Conservation (phyloP, 2,113 vertebrate genomes). For the Etheostoma spectabile region DNA sequence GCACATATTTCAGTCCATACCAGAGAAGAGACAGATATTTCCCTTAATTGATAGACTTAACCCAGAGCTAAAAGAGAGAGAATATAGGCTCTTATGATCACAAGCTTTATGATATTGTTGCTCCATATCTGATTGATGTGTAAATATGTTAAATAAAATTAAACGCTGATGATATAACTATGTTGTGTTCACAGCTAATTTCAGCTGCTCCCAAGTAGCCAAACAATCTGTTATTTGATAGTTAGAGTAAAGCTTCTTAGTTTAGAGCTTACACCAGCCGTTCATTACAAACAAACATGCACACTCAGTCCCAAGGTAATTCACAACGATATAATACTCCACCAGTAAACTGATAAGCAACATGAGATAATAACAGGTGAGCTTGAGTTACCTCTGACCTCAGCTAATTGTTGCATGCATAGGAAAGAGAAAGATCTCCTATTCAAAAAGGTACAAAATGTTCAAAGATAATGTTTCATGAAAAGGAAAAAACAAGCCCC, state of each 20-base stretch:
- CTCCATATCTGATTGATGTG: no score
- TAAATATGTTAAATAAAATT: no score
- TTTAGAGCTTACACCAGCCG: background rate
- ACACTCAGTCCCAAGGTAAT: background rate
- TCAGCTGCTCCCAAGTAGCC: no score
- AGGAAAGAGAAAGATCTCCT: background rate
- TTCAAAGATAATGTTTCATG: background rate
- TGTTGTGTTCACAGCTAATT: no score
- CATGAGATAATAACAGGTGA: conserved; percentile 27
- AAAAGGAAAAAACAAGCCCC: background rate
- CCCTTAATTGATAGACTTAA: no score
- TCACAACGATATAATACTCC: background rate
- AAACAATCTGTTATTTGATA: no score
- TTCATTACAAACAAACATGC: background rate
- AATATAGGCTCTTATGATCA: no score
- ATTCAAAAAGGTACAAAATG: background rate
- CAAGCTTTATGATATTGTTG: no score
- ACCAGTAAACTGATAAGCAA: background rate
- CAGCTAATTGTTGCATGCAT: background rate
- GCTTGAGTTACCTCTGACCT: conserved; percentile 8
- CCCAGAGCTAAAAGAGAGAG: no score
- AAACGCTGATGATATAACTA: no score
- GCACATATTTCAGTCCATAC: no score
- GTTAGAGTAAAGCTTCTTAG: background rate
- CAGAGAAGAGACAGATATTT: no score